Percentiles rank a stretch among this genome's conserved stretches.
Evolutionary conservation across 2,113 vertebrate genomes (phyloP).

Genomic region (Tragelaphus strepsiceros): DNA sequence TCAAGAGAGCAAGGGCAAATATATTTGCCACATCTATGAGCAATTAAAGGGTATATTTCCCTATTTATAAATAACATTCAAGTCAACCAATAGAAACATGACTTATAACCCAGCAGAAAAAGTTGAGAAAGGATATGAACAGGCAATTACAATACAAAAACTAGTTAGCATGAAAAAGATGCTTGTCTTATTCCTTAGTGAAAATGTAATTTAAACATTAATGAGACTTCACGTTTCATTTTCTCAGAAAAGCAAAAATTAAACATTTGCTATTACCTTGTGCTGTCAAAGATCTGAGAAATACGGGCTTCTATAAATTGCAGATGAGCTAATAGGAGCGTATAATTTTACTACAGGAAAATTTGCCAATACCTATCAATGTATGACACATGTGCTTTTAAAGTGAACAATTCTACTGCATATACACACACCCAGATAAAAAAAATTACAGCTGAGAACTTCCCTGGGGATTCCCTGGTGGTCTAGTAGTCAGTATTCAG

Average conservation of each 20-base stretch:
- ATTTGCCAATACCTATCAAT: not conserved
- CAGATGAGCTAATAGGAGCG: not conserved
- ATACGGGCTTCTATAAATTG: not conserved
- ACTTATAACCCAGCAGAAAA: not conserved
- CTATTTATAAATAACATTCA: not conserved
- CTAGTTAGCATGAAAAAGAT: not conserved
- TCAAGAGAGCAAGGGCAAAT: not conserved
- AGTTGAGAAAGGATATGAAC: not conserved
- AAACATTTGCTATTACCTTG: not conserved
- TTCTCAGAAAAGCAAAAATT: not conserved
- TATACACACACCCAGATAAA: not conserved
- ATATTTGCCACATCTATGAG: not conserved
- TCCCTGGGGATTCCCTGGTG: not conserved
- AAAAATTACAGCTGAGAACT: not conserved
- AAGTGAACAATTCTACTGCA: not conserved
- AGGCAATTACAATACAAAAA: not conserved
- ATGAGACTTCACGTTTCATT: not conserved
- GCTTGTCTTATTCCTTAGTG: not conserved
- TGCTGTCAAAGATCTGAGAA: not conserved
- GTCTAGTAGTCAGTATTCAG: not conserved
- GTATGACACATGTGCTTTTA: not conserved
- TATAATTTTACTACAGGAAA: not conserved
- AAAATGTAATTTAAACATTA: not conserved
- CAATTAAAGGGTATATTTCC: not conserved
- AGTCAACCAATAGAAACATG: not conserved